phyloP scores from a whole-genome alignment of 2,113 vertebrate genomes.

The Dipodomys merriami region DNA sequence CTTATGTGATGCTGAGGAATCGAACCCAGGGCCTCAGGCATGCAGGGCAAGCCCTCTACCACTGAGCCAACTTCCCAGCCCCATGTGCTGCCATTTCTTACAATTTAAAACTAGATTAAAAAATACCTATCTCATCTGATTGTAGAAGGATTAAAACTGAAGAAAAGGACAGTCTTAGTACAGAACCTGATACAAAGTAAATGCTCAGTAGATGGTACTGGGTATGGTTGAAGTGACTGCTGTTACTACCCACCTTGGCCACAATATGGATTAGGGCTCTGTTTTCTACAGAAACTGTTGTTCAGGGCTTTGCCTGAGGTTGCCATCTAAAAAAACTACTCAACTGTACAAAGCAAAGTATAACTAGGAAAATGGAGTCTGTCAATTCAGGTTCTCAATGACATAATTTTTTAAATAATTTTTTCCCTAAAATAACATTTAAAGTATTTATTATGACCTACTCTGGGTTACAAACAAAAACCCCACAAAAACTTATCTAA shows the following conservation, averaged over 20 bases:
- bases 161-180: constrained; percentile 43
- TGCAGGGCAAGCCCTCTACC: too few species aligned
- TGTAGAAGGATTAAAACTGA: constrained; percentile 27
- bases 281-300: neutral
- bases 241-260: neutral
- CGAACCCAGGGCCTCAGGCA: too few species aligned
- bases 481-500: neutral
- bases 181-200: neutral
- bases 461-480: neutral
- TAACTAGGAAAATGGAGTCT: neutral
- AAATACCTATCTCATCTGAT: neutral
- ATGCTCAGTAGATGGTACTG: too few species aligned
- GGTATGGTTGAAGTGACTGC: neutral
- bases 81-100: neutral
- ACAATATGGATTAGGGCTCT: neutral
- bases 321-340: neutral
- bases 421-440: constrained; percentile 34
- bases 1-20: too few species aligned
- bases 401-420: neutral
- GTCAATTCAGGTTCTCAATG: neutral
- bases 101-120: neutral
- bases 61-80: too few species aligned
- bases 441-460: constrained; percentile 18
- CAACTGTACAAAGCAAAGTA: neutral
- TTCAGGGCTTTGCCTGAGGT: neutral